Base-by-base conservation (phyloP, 2,797 vertebrate genomes). In the Urosaurus nigricauda region DNA sequence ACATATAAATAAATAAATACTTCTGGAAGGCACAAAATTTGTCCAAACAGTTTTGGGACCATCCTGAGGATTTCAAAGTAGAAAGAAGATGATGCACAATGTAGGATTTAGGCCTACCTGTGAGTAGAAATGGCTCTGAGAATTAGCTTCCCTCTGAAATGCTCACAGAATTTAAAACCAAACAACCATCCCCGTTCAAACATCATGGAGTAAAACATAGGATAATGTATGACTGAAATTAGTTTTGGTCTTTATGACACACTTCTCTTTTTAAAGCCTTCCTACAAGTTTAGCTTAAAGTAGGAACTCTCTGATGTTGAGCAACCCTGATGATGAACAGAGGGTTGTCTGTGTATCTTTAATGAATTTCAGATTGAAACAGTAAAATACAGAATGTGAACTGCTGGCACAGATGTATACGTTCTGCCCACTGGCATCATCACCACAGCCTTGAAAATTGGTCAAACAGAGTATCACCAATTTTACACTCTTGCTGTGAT, bases 331-430 rank as follows among this genome's bases (percentile, higher is more conserved):
- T 84, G 91, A 85, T 37, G 11, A 8, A 80, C 74, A 89, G 75
- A 29, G 0, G 47, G 1, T 3, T 21, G 47, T 63, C 4, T 32
- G 5, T 40, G 24, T n/a, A 4, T 71, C 12, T 4, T 0, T 40
- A 70, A 56, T 91, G 70, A 56, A 77, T 91, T 91, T 90, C 43
- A 63, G 37, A 85, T 32, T 90, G 75, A 89, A 24, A 90, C n/a
- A 35, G 68, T 35, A 90, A 79, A 80, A 79, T 37, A 51, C 24
- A 86, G 53, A 81, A 79, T 65, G 21, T 6, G 87, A 92, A 90
- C 29, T 32, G 85, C 43, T 85, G 90, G n/a, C 43, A 11, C 47
- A 87, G 32, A 87, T n/a, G 29, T 60, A 90, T 53, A 74, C 13
- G 32, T 85, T 43, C 90, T 92, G 74, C 51, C 74, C 83, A 21